phyloP scores from a whole-genome alignment of 1,140 invertebrate species.

The Lucilia sericata region DNA sequence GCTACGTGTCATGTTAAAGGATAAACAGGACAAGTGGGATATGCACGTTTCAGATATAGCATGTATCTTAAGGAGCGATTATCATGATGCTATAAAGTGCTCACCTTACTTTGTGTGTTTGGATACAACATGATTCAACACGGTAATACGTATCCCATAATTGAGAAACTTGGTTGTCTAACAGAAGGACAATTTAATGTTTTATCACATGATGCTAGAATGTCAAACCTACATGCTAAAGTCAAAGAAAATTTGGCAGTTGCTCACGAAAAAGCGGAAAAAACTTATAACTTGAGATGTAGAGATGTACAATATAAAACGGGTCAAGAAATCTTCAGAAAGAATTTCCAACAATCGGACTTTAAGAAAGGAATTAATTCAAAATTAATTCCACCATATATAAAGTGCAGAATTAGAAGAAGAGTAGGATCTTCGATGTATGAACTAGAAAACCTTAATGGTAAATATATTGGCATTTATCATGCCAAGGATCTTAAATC shows the following conservation, averaged over 20 bases:
- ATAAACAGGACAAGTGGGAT: constrained; percentile 2
- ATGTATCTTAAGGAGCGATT: neutral
- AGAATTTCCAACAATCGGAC: neutral
- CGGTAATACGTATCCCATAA: neutral
- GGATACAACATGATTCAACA: constrained; percentile 2
- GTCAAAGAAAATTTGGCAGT: neutral
- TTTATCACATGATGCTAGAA: neutral
- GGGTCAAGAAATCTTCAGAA: constrained; percentile 9
- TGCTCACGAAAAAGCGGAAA: neutral
- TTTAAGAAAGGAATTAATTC: neutral
- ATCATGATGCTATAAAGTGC: neutral
- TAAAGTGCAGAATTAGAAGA: constrained; percentile 17
- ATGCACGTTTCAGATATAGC: neutral
- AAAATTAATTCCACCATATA: neutral
- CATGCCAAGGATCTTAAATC: neutral
- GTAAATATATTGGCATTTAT: constrained; percentile 26
- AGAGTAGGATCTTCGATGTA: neutral
- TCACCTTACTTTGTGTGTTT: constrained; percentile 17
- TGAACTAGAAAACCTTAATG: neutral
- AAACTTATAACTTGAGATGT: neutral
- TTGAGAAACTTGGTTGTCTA: neutral
- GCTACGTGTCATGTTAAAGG: constrained; percentile 6
- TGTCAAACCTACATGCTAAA: neutral
- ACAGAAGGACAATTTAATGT: too few species aligned
- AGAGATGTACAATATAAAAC: neutral